Evolutionary conservation across 2,888 invertebrate genomes (phyloP).

Genomic region (Scaptomyza cyrtandrae): DNA sequence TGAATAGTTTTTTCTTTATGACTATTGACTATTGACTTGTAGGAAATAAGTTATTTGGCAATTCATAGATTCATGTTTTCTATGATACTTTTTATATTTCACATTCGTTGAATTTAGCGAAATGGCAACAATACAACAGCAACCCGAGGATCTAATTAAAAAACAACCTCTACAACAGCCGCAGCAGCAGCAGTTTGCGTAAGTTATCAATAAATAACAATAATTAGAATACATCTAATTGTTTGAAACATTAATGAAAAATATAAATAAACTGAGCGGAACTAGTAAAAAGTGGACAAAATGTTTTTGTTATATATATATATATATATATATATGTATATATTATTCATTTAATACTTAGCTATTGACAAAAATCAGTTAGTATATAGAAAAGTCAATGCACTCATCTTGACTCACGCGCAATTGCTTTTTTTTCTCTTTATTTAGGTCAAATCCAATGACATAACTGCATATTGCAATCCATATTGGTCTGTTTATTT

Average conservation of each 20-base stretch:
- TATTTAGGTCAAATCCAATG: conserved; percentile 9
- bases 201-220: conserved; percentile 57
- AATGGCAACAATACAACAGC: conserved; percentile 56
- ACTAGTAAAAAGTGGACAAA: background rate
- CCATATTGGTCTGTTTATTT: conserved; percentile 4
- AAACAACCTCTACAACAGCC: conserved; percentile 48
- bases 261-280: conserved; percentile 8
- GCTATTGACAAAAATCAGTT: background rate
- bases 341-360: conserved; percentile 3
- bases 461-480: conserved; percentile 29
- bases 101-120: conserved; percentile 41
- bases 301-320: background rate
- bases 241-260: conserved; percentile 28
- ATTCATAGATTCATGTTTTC: background rate
- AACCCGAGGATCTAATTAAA: conserved; percentile 13
- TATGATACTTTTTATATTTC: background rate
- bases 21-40: background rate
- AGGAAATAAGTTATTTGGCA: background rate
- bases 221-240: conserved; percentile 35
- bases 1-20: background rate
- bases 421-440: background rate
- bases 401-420: background rate
- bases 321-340: background rate
- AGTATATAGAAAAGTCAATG: conserved; percentile 7
- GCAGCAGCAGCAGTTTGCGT: conserved; percentile 78